Conservation (phyloP, 2,113 vertebrate species). For the Danionella cerebrum region DNA sequence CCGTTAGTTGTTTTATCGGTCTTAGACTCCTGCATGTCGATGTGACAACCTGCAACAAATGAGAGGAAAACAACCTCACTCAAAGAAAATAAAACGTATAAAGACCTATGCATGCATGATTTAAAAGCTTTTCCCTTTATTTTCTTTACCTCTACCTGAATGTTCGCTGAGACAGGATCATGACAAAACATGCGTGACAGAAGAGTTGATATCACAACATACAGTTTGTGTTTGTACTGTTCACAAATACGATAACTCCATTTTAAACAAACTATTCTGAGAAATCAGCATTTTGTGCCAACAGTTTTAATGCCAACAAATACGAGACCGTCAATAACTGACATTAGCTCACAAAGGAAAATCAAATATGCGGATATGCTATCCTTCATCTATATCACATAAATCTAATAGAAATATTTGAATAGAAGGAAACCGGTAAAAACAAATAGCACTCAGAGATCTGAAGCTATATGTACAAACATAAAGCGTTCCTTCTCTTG, state of each 20-base stretch:
- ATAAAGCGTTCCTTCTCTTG: background rate
- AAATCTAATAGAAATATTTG: no score
- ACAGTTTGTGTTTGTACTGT: slow-evolving; percentile 11
- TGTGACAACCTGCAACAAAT: slow-evolving; percentile 50
- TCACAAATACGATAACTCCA: slow-evolving; percentile 2
- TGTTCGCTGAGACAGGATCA: background rate
- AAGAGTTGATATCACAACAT: background rate
- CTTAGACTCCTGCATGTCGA: slow-evolving; percentile 72
- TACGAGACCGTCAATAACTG: background rate
- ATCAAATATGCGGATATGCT: background rate
- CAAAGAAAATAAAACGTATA: background rate
- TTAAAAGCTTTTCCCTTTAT: background rate
- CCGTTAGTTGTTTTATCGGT: slow-evolving; percentile 59
- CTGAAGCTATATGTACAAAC: background rate
- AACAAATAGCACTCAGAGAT: no score
- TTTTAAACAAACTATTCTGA: slow-evolving; percentile 9
- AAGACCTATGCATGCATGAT: background rate
- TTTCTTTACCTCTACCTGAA: background rate
- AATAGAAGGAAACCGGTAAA: no score
- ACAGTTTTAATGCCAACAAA: no score
- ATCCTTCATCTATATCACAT: background rate
- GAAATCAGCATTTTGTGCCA: background rate
- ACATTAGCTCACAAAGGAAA: background rate
- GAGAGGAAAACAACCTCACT: background rate
- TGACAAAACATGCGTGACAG: background rate